Base-by-base conservation (phyloP, 2,888 invertebrate genomes). In the Acanthacorydalis orientalis region DNA sequence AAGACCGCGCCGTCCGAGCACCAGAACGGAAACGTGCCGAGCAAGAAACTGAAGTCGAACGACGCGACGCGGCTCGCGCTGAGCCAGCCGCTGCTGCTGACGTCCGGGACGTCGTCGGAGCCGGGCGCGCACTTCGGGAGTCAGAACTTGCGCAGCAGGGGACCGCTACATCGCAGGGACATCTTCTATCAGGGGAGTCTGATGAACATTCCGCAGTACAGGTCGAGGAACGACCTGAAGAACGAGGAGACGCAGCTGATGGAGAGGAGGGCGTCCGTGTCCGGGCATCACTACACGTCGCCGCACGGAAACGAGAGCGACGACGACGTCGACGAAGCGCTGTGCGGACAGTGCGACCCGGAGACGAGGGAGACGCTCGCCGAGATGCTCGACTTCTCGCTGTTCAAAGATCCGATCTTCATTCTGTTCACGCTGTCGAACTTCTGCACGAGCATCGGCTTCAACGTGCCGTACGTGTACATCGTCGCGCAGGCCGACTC, bases 371-470 rank as follows among this genome's bases (percentile, higher is more conserved):
- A 81, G 53, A 81, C 82, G 1, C 67, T 87, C 50, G 69, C 73
- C 43, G 78, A 83, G 66, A 90, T 93, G 87, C 74, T 95, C 58
- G 88, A 93, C 60, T 72, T 93, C 53, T 75, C 80, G 1, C 71
- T 98, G 44, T 73, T 97, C 49, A 77, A 78, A 56, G 88, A 93
- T 65, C 77, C 82, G 31, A 72, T 93, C 53, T 97, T 95, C 64
- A 70, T 96, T 52, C 68, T 96, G 51, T 97, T 96, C 64, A 80
- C 84, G 11, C 57, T 90, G 47, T 96, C 96, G 37, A 98, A 98
- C 68, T 91, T 98, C 64, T 80, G 88, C 60, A 92, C 92, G 40
- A 93, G 90, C 61, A 82, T 95, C 60, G 93, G 93, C 51, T 93
- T 91, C 70, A 90, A 92, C 64, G 79, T 93, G 59, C 95, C 95